Base-by-base conservation (phyloP, 2,888 invertebrate species). In the Melikaiella ostensackeni region DNA sequence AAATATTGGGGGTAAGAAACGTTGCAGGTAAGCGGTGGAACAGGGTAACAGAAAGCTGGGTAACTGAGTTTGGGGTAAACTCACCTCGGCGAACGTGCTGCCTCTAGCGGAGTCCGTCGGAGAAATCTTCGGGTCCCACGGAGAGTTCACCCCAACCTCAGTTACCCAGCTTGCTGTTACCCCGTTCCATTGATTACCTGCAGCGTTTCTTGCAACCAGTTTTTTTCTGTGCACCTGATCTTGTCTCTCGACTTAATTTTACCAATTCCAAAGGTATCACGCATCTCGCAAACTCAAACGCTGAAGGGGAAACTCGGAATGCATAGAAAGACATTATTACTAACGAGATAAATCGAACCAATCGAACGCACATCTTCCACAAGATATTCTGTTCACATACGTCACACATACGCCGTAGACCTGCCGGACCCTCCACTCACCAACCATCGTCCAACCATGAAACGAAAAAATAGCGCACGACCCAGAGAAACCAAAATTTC, bases 321-420 rank as follows among this genome's bases (percentile, higher is more conserved):
- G 76, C 78, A 66, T 63, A 63, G 46, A 79, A 79, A 79, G 55
- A 61, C 50, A 70, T 70, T 70, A 59, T 59, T 35, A 50, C 50
- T 46, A 70, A 57, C 77, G 59, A 73, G 70, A 74, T 42, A 77
- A 70, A 78, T 66, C 70, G 7, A 74, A 46, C 19, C 75, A 78
- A 55, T 38, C 61, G 64, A 42, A 83, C 77, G 84, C 79, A 85
- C 80, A 83, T 82, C 80, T 79, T 79, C 80, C 79, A 82, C 79
- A 82, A 82, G 79, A 80, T 79, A 79, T 78, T 46, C 46, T 46
- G 19, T 78, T 81, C 84, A 87, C 86, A 87, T 84, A 86, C 82
- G 86, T 85, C 83, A 89, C 90, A 90, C 88, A 87, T 85, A 87
- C 84, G 87, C 88, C 88, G 88, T 90, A 90, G 90, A 89, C 88